These are phyloP conservation scores for Macropus fuliginosus DNA, from an alignment of 2,797 vertebrate genomes.

Conservation along the genomic window DNA sequence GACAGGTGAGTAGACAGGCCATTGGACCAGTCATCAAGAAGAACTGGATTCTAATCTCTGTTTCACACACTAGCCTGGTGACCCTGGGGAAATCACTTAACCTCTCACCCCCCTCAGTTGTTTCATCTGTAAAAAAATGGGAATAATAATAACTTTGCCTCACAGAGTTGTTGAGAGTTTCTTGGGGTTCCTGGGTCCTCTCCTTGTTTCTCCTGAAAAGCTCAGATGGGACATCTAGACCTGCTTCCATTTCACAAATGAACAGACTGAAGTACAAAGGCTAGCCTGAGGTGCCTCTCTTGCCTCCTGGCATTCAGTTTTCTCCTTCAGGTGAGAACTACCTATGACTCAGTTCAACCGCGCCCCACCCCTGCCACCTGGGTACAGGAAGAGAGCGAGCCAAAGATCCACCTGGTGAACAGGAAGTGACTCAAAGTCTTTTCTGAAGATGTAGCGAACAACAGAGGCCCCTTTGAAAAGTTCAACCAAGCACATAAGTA, in stretches of 20 bases:
- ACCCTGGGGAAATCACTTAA: neutral
- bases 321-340: neutral
- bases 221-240: neutral
- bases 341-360: neutral
- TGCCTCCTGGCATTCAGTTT: neutral
- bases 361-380: neutral
- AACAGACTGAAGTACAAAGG: neutral
- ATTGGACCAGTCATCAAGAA: too few species aligned
- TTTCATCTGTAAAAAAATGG: neutral
- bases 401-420: conserved; percentile 64
- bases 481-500: neutral
- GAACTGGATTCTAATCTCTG: neutral
- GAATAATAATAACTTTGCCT: neutral
- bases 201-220: neutral
- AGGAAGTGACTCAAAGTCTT: conserved; percentile 75
- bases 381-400: conserved; percentile 59
- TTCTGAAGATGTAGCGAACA: conserved; percentile 51
- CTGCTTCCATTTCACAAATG: neutral
- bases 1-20: neutral
- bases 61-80: neutral
- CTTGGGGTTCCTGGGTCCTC: neutral
- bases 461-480: neutral
- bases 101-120: neutral
- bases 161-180: neutral
- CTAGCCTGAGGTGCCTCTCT: neutral